Conservation (phyloP, 2,797 vertebrate species). For the Buceros bicornis region DNA sequence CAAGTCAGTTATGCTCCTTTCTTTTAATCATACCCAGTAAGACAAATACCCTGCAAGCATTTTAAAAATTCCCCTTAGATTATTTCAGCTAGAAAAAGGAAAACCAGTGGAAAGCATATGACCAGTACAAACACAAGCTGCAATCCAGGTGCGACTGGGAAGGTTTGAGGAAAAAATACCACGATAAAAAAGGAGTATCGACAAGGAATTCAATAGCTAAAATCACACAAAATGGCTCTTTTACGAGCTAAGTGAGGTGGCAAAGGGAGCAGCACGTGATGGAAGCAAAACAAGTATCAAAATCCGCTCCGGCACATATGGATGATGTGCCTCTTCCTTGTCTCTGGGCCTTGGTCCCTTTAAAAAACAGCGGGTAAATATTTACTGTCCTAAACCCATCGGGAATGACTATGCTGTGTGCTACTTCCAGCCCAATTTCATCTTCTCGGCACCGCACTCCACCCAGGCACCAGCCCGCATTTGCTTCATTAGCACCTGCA, state of each 20-base stretch:
- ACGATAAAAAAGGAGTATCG: neutral
- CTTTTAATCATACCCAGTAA: neutral
- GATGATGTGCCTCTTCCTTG: neutral
- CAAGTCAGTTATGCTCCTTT: neutral
- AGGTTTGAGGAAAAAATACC: neutral
- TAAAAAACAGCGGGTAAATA: neutral
- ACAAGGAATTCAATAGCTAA: neutral
- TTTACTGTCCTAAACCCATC: neutral
- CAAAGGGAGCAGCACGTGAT: neutral
- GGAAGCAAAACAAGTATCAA: neutral
- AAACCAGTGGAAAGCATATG: neutral
- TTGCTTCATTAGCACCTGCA: neutral
- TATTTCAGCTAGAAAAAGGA: neutral
- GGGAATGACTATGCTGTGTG: neutral
- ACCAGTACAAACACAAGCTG: neutral
- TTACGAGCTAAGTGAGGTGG: neutral
- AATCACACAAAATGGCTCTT: neutral
- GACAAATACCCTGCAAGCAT: neutral
- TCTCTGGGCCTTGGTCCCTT: neutral
- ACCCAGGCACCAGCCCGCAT: neutral
- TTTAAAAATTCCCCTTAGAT: neutral
- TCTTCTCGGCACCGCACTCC: neutral
- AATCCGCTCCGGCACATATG: accelerated
- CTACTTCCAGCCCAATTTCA: neutral
- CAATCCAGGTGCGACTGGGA: neutral